These are phyloP conservation scores for Lanius collurio DNA, from an alignment of 2,113 vertebrate species.

Conservation along the genomic window DNA sequence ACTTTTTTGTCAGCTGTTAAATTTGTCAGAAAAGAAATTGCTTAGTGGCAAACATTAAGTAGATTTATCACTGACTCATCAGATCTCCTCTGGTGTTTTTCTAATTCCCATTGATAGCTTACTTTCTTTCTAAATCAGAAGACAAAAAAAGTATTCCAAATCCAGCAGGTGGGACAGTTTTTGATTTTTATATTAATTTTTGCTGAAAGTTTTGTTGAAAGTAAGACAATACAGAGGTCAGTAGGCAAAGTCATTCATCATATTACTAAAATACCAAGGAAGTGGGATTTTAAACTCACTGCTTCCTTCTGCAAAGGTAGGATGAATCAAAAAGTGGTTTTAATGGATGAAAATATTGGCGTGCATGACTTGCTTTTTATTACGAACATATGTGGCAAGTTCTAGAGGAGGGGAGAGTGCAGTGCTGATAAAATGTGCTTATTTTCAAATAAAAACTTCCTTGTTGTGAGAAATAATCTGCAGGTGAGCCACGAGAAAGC, in stretches of 20 bases:
- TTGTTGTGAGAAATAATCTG: background rate
- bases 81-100: background rate
- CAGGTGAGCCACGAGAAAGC: background rate
- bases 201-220: background rate
- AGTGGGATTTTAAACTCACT: background rate
- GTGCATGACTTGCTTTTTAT: background rate
- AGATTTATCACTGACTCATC: background rate
- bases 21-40: background rate
- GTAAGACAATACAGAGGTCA: background rate
- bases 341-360: background rate
- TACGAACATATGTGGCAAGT: background rate
- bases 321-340: background rate
- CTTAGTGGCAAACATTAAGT: background rate
- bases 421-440: background rate
- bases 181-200: background rate
- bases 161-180: background rate
- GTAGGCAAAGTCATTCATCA: background rate
- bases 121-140: background rate
- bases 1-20: background rate
- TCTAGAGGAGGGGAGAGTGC: background rate
- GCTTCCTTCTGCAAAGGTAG: conserved; percentile 12
- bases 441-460: background rate
- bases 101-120: background rate
- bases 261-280: conserved; percentile 28
- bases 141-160: background rate